Evolutionary conservation across 2,113 vertebrate species (phyloP), one percentile per base, ranked within the genome.

Genomic region (Sturnira hondurensis): DNA sequence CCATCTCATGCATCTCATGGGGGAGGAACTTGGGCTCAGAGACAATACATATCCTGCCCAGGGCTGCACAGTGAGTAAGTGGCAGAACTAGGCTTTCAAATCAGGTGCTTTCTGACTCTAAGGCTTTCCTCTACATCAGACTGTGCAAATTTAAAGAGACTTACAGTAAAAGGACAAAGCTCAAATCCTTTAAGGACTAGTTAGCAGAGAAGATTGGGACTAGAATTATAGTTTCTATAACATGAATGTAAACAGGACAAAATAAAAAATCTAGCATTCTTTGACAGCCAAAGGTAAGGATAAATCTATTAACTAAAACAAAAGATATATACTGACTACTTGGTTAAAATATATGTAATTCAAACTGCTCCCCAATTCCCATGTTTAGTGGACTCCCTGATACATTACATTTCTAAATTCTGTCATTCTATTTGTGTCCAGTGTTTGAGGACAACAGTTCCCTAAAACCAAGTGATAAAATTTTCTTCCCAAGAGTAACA

Each of bases 121-220:
- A 95, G 92, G 70, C 26, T 67, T 92, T 95, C 43, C 78, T 78
- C 41, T 86, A 47, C 10, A 95, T 63, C 76, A 89, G 88, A 89
- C 45, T 78, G 54, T 47, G 31, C 56, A 92, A 82, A 91, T 1
- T 94, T 67, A 94, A 54, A 94, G 61, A 93, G 7, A 88, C 6
- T 67, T 38, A 95, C 56, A 71, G 43, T 83, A 82, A 70, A 95
- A 86, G 17, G 61, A 82, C 65, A 88, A 88, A 78, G 41, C 22
- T 84, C 54, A 89, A 89, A 45, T 73, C 82, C 14, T 70, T 36
- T 50, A 82, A 95, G 36, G 47, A 91, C 36, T 47, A 52, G 17
- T 71, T 61, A 92, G n/a, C 71, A 54, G 50, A 89, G 65, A 78
- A 88, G 45, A 82, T 2, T 56, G 63, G 16, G 28, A 78, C 38